These are phyloP conservation scores for Diplosoma virens DNA, from an alignment of 23 tunicate species.

Conservation along the genomic window DNA sequence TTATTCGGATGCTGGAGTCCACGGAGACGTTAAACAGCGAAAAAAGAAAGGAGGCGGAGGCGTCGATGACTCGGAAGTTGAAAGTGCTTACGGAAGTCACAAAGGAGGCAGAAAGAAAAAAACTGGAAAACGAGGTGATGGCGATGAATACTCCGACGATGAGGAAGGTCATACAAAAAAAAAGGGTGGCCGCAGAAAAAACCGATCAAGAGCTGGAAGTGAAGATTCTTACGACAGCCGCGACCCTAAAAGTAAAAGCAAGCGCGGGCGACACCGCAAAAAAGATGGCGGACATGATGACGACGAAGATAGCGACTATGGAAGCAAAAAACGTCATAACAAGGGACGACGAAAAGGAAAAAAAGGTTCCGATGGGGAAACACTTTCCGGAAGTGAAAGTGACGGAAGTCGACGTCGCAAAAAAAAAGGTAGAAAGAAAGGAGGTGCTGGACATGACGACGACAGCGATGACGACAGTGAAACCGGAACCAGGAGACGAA, in stretches of 20 bases:
- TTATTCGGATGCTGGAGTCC: slow-evolving; percentile 27
- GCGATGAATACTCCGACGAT: slow-evolving; percentile 38
- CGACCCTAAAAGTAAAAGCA: slow-evolving; percentile 28
- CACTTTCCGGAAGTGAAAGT: slow-evolving; percentile 13
- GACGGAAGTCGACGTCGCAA: slow-evolving; percentile 31
- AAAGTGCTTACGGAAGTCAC: slow-evolving; percentile 45
- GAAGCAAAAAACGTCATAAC: slow-evolving; percentile 44
- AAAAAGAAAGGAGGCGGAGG: slow-evolving; percentile 44
- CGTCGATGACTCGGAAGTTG: slow-evolving; percentile 43
- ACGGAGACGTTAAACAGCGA: slow-evolving; percentile 1
- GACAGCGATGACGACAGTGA: slow-evolving; percentile 32
- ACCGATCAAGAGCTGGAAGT: slow-evolving; percentile 28
- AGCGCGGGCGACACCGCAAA: slow-evolving; percentile 16
- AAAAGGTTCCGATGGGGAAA: slow-evolving; percentile 26
- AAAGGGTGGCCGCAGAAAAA: slow-evolving; percentile 40
- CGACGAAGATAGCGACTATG: slow-evolving; percentile 14
- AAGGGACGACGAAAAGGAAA: slow-evolving; percentile 41
- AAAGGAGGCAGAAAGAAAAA: slow-evolving; percentile 46
- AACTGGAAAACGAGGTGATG: slow-evolving; percentile 15
- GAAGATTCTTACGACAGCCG: slow-evolving; percentile 42
- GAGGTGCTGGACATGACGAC: slow-evolving; percentile 17
- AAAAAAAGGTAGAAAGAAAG: slow-evolving; percentile 13
- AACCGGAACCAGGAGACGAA: neutral
- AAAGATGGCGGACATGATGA: slow-evolving; percentile 25
- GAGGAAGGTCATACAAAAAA: slow-evolving; percentile 12